Evolutionary conservation across 2,797 vertebrate genomes (phyloP).

Genomic region (Sternarchorhynchus goeldii): DNA sequence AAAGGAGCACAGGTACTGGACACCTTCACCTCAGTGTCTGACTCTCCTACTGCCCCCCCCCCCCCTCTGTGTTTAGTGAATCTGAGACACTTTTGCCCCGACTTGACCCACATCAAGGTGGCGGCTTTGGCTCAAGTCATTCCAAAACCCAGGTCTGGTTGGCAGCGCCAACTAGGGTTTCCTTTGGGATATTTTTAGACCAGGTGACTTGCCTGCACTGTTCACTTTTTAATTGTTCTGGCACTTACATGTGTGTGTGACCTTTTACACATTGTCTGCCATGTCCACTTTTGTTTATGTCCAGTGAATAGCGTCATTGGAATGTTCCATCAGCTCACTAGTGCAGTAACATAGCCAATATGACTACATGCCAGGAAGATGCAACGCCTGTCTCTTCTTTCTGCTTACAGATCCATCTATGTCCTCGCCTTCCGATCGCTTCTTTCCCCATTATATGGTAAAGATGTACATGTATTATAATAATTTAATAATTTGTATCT

Average conservation of each 20-base stretch:
- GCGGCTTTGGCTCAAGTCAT: too few relatives aligned
- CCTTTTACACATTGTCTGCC: too few relatives aligned
- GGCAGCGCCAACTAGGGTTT: too few relatives aligned
- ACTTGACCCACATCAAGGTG: background rate
- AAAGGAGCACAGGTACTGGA: constrained; percentile 44
- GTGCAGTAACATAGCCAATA: too few relatives aligned
- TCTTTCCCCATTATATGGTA: constrained; percentile 44
- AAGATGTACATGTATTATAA: background rate
- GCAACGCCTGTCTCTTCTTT: background rate
- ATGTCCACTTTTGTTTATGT: too few relatives aligned
- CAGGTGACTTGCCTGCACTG: too few relatives aligned
- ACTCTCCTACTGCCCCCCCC: background rate
- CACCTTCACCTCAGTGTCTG: background rate
- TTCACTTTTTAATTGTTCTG: too few relatives aligned
- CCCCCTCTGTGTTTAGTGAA: background rate
- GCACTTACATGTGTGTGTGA: too few relatives aligned
- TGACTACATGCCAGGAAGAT: background rate
- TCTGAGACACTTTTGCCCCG: background rate
- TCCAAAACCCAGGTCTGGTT: too few relatives aligned
- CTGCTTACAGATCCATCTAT: constrained; percentile 28
- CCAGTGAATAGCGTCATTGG: too few relatives aligned
- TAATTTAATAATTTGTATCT: background rate
- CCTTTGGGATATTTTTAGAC: too few relatives aligned
- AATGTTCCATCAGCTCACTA: too few relatives aligned
- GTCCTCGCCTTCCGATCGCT: constrained; percentile 33